These are phyloP conservation scores for Megalopta genalis DNA, from an alignment of 1,140 invertebrate species.

Conservation along the genomic window DNA sequence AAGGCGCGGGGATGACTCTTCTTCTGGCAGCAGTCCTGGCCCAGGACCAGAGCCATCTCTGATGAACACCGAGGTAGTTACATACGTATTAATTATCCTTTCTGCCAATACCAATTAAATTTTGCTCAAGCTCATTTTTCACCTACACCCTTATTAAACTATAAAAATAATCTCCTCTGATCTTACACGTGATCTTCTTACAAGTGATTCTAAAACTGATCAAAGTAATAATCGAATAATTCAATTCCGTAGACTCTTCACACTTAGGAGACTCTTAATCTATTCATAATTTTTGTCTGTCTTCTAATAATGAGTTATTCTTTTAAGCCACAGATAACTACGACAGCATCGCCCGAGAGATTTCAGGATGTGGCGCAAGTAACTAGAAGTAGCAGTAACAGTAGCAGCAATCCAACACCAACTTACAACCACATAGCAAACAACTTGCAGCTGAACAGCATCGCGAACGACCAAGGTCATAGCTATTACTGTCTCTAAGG, in stretches of 20 bases:
- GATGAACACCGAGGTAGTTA: constrained; percentile 71
- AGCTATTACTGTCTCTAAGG: constrained; percentile 75
- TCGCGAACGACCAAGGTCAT: constrained; percentile 78
- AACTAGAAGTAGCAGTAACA: constrained; percentile 64
- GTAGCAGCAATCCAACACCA: constrained; percentile 64
- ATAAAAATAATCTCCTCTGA: too few relatives aligned
- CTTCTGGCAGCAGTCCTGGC: constrained; percentile 79
- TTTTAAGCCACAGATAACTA: constrained; percentile 55
- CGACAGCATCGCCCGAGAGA: constrained; percentile 66
- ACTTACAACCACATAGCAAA: constrained; percentile 72
- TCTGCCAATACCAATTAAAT: too few relatives aligned
- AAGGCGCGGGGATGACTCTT: constrained; percentile 79
- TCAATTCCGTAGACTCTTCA: too few relatives aligned
- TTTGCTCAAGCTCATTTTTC: too few relatives aligned
- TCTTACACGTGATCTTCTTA: too few relatives aligned
- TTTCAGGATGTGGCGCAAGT: constrained; percentile 61
- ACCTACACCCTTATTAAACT: too few relatives aligned
- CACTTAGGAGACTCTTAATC: too few relatives aligned
- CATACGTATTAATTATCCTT: not conserved
- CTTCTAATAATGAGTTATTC: not conserved
- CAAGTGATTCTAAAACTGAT: too few relatives aligned
- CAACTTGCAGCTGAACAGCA: constrained; percentile 76
- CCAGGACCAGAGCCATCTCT: constrained; percentile 71
- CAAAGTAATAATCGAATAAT: too few relatives aligned
- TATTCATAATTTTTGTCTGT: too few relatives aligned